Conservation (phyloP, 2,113 vertebrate species). For the Podarcis cretensis region DNA sequence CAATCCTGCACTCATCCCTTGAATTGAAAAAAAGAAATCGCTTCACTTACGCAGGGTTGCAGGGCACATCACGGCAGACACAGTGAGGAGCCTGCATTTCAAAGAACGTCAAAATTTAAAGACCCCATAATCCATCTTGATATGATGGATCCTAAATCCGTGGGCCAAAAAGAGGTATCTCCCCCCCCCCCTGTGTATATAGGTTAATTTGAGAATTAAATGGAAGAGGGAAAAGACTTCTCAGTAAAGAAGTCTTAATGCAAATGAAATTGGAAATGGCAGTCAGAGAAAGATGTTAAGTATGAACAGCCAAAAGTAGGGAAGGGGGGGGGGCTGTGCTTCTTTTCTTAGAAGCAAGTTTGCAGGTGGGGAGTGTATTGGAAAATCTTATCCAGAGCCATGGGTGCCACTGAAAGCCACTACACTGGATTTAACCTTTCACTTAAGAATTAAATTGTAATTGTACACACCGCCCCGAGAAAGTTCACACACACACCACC, state of each 20-base stretch:
- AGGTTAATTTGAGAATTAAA: conserved; percentile 8
- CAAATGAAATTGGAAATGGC: background rate
- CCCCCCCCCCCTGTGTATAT: background rate
- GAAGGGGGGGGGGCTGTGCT: background rate
- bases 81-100: background rate
- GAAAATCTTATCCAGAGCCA: conserved; percentile 60
- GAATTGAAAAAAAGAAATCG: conserved; percentile 7
- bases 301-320: background rate
- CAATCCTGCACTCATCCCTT: conserved; percentile 51
- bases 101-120: background rate
- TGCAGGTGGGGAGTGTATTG: background rate
- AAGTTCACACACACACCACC: background rate
- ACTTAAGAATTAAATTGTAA: conserved; percentile 59
- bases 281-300: background rate
- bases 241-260: background rate
- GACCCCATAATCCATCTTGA: background rate
- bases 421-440: conserved; percentile 62
- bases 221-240: background rate
- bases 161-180: background rate
- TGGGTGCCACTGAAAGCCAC: conserved; percentile 59
- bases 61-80: background rate
- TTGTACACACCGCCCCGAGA: background rate
- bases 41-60: conserved; percentile 21
- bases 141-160: background rate
- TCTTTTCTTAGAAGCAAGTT: background rate